Percentiles rank a stretch among this genome's conserved stretches.
phyloP scores from a whole-genome alignment of 1,140 invertebrate species.

The Coelopa frigida region DNA sequence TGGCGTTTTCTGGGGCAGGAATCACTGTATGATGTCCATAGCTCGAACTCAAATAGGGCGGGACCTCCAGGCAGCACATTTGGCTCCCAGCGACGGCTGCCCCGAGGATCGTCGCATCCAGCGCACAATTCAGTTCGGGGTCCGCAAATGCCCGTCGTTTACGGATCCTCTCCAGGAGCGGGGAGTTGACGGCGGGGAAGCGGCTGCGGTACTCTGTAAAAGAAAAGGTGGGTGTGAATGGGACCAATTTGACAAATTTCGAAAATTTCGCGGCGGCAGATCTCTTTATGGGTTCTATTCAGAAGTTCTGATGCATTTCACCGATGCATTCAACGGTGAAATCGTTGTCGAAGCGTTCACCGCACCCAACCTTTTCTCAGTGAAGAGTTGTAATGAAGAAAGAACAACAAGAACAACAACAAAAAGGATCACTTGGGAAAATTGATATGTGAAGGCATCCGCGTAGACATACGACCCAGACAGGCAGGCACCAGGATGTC shows the following conservation, averaged over 20 bases:
- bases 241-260: too few relatives aligned
- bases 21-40: constrained; percentile 4
- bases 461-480: too few relatives aligned
- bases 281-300: neutral
- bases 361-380: too few relatives aligned
- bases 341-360: too few relatives aligned
- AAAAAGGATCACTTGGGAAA: too few relatives aligned
- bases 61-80: constrained; percentile 30
- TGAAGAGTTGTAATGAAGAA: too few relatives aligned
- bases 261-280: neutral
- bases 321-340: constrained; percentile 11
- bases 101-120: constrained; percentile 22
- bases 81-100: constrained; percentile 14
- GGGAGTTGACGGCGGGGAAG: constrained; percentile 39
- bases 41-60: constrained; percentile 16
- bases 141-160: constrained; percentile 52
- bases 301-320: constrained; percentile 10
- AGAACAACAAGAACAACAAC: too few relatives aligned
- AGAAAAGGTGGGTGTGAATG: too few relatives aligned
- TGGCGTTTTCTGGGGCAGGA: too few relatives aligned
- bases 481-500: constrained; percentile 22
- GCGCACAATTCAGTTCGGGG: constrained; percentile 47
- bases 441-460: too few relatives aligned
- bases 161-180: constrained; percentile 47
- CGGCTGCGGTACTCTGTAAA: constrained; percentile 37